Evolutionary conservation across 2,797 vertebrate species (phyloP), one percentile per base, ranked within the genome.

Genomic region (Trematomus bernacchii): DNA sequence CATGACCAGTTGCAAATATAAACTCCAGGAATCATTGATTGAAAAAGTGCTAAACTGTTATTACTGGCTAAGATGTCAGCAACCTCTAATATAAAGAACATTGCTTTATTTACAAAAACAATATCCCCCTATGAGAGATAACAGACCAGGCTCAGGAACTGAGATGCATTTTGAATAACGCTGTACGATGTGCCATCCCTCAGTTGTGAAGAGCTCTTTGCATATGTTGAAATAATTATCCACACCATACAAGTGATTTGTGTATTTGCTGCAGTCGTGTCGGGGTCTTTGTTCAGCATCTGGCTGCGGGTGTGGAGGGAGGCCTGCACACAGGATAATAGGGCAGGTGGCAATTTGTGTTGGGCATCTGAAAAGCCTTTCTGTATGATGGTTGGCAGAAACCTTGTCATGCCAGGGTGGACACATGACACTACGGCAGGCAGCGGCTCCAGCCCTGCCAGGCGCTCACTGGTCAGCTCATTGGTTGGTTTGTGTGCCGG

Each of bases 141-240:
- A 72, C 42, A 18, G 0, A 18, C 21, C 11, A 2, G 23, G 50
- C 27, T 23, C 23, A 0, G 0, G 19, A 33, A 46, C 54, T 62
- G 67, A 15, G 71, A 52, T 37, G 61, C 57, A 59, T 59, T 74
- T 44, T 70, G 16, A 78, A 68, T 60, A 65, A 19, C 53, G 10
- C 46, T 30, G 42, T 53, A 59, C 64, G 33, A 66, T 57, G 7
- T 71, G 63, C 11, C 55, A 53, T 73, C 52, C 7, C 60, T 79
- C 21, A 66, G 69, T 76, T 44, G 59, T 61, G 58, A 64, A 76
- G 77, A 57, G 33, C 23, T 47, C 77, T 85, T 62, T 82, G 69
- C 74, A 85, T 78, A 85, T 81, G 80, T 76, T 72, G 73, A 79
- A 54, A 77, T 76, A 76, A 88, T 87, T 79, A 82, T 54, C 71